These are phyloP conservation scores for Muscina levida DNA, from an alignment of 2,888 invertebrate genomes.

Conservation along the genomic window DNA sequence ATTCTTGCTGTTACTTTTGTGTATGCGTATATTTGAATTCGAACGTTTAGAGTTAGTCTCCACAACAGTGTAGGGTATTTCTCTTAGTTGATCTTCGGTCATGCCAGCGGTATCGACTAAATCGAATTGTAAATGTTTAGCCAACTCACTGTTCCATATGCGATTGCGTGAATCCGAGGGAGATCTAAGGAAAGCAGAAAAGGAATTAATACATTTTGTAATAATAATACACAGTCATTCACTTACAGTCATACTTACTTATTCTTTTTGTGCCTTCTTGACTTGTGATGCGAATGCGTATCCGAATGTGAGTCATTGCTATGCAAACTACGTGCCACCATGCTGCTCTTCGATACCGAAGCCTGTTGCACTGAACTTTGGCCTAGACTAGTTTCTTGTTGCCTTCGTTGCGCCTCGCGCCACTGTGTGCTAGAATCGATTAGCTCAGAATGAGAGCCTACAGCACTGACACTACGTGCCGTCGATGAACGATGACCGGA, in stretches of 20 bases:
- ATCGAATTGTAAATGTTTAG: slow-evolving; percentile 93
- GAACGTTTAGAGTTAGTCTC: slow-evolving; percentile 82
- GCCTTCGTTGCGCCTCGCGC: slow-evolving; percentile 91
- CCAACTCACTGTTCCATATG: slow-evolving; percentile 88
- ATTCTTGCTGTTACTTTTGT: slow-evolving; percentile 79
- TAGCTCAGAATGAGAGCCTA: slow-evolving; percentile 81
- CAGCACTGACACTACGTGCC: slow-evolving; percentile 78
- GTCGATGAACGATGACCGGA: slow-evolving; percentile 79
- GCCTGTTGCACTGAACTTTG: slow-evolving; percentile 85
- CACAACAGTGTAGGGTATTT: slow-evolving; percentile 94
- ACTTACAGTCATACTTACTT: slow-evolving; percentile 78
- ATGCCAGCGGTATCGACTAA: slow-evolving; percentile 93
- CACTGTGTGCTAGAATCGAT: slow-evolving; percentile 94
- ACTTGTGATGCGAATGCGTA: slow-evolving; percentile 81
- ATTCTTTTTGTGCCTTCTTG: slow-evolving; percentile 82
- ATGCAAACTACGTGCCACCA: slow-evolving; percentile 79
- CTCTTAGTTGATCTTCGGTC: slow-evolving; percentile 91
- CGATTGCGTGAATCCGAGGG: slow-evolving; percentile 86
- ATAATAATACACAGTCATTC: too few species aligned
- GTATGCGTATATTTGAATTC: slow-evolving; percentile 79
- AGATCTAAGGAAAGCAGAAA: slow-evolving; percentile 80
- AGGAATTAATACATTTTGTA: slow-evolving; percentile 8
- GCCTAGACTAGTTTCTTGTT: slow-evolving; percentile 82
- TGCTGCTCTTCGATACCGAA: slow-evolving; percentile 84
- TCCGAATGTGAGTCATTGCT: slow-evolving; percentile 82